These are phyloP conservation scores for Chromoteleia sp. DNA, from an alignment of 2,888 invertebrate species.

Conservation along the genomic window DNA sequence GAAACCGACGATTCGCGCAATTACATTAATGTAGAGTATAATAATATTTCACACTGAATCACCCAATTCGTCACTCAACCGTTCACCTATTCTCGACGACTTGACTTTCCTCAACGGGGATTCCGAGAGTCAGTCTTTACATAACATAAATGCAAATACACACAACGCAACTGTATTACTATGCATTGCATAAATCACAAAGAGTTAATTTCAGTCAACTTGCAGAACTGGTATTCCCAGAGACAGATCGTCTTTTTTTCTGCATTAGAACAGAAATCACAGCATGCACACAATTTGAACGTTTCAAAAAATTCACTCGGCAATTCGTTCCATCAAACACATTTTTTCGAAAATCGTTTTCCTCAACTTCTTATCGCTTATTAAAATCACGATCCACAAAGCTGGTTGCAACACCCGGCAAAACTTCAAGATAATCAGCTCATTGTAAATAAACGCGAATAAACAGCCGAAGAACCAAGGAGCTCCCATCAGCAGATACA, in stretches of 20 bases:
- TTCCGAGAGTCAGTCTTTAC: constrained; percentile 67
- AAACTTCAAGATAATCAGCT: constrained; percentile 74
- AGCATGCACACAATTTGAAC: background rate
- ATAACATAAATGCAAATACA: constrained; percentile 67
- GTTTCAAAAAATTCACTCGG: background rate
- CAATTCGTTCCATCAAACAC: background rate
- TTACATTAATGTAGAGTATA: constrained; percentile 11
- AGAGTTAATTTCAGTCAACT: constrained; percentile 52
- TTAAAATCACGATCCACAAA: constrained; percentile 75
- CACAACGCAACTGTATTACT: constrained; percentile 41
- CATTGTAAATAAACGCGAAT: constrained; percentile 73
- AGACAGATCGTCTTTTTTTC: constrained; percentile 9
- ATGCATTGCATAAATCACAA: constrained; percentile 58
- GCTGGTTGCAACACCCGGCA: constrained; percentile 76
- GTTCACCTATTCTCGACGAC: constrained; percentile 38
- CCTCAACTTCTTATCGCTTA: constrained; percentile 35
- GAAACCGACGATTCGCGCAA: background rate
- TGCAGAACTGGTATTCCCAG: constrained; percentile 51
- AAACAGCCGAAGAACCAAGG: constrained; percentile 78
- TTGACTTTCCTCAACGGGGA: constrained; percentile 70
- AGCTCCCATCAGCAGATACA: constrained; percentile 78
- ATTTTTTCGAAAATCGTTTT: constrained; percentile 34
- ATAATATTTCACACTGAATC: constrained; percentile 38
- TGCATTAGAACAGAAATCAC: constrained; percentile 17
- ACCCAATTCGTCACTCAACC: constrained; percentile 42